phyloP scores from a whole-genome alignment of 1,140 invertebrate genomes.

The Oreohelix idahoensis region DNA sequence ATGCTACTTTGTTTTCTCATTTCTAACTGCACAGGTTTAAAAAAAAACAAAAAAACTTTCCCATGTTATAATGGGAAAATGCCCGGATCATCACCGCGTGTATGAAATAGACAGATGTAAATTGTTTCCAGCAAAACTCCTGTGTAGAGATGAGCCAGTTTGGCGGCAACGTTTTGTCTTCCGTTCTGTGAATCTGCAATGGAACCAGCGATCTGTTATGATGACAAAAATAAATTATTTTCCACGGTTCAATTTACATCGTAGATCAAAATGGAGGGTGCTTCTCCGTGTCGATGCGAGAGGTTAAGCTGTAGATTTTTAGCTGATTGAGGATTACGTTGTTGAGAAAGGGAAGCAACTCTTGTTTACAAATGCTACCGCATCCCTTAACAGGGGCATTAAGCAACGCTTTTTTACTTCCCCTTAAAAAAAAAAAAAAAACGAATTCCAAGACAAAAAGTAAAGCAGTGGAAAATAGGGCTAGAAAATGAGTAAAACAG shows the following conservation, averaged over 20 bases:
- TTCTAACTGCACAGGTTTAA: too few species aligned
- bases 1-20: too few species aligned
- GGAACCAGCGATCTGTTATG: not conserved
- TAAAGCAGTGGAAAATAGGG: not conserved
- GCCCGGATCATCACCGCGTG: too few species aligned
- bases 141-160: not conserved
- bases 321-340: not conserved
- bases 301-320: not conserved
- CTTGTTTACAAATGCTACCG: not conserved
- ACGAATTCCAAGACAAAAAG: not conserved
- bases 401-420: not conserved
- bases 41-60: too few species aligned
- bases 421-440: not conserved
- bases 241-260: slow-evolving; percentile 3
- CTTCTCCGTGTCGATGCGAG: not conserved
- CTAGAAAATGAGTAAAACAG: not conserved
- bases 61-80: too few species aligned
- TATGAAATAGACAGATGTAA: not conserved
- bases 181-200: not conserved
- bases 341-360: not conserved
- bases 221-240: slow-evolving; percentile 1
- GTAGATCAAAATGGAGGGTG: not conserved
- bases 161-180: not conserved
- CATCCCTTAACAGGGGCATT: not conserved
- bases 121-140: not conserved